Evolutionary conservation across 2,113 vertebrate species (phyloP).

Genomic region (Maccullochella peelii): DNA sequence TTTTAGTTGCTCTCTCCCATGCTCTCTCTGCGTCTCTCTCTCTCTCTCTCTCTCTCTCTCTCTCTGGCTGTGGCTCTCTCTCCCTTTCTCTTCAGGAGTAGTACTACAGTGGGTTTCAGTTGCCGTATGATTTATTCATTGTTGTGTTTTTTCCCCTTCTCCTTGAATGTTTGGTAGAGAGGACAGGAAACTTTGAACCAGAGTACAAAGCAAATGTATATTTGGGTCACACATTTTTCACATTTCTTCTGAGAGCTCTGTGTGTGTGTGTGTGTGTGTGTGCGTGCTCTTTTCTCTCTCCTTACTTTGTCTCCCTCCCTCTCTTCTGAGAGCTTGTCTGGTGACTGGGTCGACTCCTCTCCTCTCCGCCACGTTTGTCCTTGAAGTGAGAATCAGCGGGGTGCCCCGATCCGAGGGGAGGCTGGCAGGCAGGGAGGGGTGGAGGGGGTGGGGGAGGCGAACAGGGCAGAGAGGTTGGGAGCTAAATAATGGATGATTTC

Average conservation of each 20-base stretch:
- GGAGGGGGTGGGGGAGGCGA: slow-evolving; percentile 21
- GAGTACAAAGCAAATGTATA: slow-evolving; percentile 85
- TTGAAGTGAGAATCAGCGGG: slow-evolving; percentile 84
- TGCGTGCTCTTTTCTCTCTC: slow-evolving; percentile 28
- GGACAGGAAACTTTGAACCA: slow-evolving; percentile 86
- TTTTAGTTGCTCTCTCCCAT: slow-evolving; percentile 24
- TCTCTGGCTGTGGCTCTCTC: not conserved
- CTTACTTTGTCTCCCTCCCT: slow-evolving; percentile 42
- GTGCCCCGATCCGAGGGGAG: slow-evolving; percentile 72
- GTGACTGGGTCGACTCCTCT: slow-evolving; percentile 79
- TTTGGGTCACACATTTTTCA: slow-evolving; percentile 82
- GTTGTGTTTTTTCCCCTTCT: slow-evolving; percentile 77
- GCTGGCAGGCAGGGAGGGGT: slow-evolving; percentile 9
- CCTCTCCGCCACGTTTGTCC: slow-evolving; percentile 81
- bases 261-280: slow-evolving; percentile 27
- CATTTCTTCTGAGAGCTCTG: slow-evolving; percentile 63
- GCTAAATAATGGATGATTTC: slow-evolving; percentile 86
- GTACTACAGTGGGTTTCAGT: slow-evolving; percentile 64
- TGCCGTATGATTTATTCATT: slow-evolving; percentile 84
- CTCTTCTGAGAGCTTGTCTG: slow-evolving; percentile 76
- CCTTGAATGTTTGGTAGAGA: slow-evolving; percentile 80
- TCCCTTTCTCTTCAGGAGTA: slow-evolving; percentile 63
- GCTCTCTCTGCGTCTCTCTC: slow-evolving; percentile 16
- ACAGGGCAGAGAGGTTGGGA: slow-evolving; percentile 73
- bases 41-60: slow-evolving; percentile 38